Conservation (phyloP, 1,140 invertebrate species). For the Orchestia grillus region DNA sequence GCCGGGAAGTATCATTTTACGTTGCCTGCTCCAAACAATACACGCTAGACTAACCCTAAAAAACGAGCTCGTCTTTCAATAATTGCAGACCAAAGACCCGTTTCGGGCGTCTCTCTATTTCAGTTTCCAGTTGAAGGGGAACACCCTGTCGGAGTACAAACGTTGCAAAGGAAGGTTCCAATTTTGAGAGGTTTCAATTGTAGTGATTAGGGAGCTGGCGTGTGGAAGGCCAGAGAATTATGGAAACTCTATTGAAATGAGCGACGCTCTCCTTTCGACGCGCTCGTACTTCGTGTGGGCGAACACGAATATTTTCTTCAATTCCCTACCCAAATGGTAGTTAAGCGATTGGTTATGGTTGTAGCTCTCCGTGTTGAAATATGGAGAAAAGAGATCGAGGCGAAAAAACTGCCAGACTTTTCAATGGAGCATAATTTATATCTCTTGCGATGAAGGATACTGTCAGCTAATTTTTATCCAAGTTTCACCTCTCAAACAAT, state of each 20-base stretch:
- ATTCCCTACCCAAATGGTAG: neutral
- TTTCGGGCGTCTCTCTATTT: neutral
- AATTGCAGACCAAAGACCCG: neutral
- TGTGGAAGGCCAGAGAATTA: neutral
- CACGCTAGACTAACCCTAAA: neutral
- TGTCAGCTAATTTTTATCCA: neutral
- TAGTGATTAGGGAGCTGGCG: neutral
- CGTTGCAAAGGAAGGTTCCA: neutral
- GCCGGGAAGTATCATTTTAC: neutral
- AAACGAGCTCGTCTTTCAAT: conserved; percentile 7
- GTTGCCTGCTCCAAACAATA: neutral
- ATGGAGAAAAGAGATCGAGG: neutral
- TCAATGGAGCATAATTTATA: neutral
- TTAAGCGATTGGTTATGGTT: neutral
- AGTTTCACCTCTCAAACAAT: neutral
- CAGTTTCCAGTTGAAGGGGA: neutral
- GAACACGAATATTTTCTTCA: neutral
- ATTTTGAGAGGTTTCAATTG: conserved; percentile 31
- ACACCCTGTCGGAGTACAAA: neutral
- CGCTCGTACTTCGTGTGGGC: conserved; percentile 7
- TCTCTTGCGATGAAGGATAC: neutral
- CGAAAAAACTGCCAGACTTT: neutral
- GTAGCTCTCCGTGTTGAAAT: neutral
- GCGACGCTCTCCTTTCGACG: neutral
- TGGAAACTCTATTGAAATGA: conserved; percentile 42